Evolutionary conservation across 2,113 vertebrate species (phyloP).

Genomic region (Maccullochella peelii): DNA sequence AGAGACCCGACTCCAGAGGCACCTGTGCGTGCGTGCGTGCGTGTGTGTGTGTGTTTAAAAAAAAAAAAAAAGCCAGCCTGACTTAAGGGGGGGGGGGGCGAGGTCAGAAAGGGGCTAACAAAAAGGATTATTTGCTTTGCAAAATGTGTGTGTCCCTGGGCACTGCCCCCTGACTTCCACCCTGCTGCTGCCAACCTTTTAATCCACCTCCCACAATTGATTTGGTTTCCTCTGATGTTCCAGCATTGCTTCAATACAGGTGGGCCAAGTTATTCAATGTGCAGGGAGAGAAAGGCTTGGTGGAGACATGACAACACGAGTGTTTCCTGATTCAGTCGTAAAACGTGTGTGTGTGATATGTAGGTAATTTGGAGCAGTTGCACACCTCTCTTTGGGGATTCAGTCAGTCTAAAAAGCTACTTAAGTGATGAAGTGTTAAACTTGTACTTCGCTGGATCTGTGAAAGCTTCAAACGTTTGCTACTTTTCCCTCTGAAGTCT

Average conservation of each 20-base stretch:
- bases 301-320: not conserved
- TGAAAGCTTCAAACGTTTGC: constrained; percentile 12
- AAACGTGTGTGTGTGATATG: not conserved
- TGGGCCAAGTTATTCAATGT: not conserved
- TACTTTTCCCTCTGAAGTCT: constrained; percentile 3
- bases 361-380: not conserved
- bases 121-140: constrained; percentile 43
- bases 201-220: constrained; percentile 43
- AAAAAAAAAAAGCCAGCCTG: constrained; percentile 38
- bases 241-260: constrained; percentile 10
- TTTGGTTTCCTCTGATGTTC: constrained; percentile 46
- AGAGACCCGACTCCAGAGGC: constrained; percentile 48
- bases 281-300: not conserved
- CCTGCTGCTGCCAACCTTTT: constrained; percentile 36
- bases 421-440: constrained; percentile 12
- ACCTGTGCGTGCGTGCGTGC: not conserved
- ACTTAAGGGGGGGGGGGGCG: constrained; percentile 24
- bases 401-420: not conserved
- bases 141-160: constrained; percentile 23
- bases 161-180: constrained; percentile 31
- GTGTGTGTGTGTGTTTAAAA: constrained; percentile 12
- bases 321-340: not conserved
- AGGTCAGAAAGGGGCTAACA: constrained; percentile 56
- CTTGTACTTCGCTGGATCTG: not conserved
- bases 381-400: not conserved